A percentile compares a stretch with the other conserved stretches of the same genome.
phyloP scores from a whole-genome alignment of 1,140 invertebrate species.

The Olivierus martensii region DNA sequence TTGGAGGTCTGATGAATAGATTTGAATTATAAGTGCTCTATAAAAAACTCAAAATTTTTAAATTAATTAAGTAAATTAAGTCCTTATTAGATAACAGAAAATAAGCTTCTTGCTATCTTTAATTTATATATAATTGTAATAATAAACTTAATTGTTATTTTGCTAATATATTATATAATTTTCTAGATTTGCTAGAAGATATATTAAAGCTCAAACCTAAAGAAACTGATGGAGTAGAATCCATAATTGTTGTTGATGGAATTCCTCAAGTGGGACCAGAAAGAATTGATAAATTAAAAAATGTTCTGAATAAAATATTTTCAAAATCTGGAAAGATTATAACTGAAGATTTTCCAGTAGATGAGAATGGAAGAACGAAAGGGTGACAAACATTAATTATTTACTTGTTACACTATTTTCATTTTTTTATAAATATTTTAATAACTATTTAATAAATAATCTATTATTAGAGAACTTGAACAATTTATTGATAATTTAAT shows the following conservation, averaged over 20 bases:
- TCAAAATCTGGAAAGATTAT: constrained; percentile 80
- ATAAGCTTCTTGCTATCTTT: neutral
- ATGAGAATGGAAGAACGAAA: constrained; percentile 70
- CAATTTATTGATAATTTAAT: no score
- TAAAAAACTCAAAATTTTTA: no score
- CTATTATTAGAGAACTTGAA: no score
- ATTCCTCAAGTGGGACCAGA: constrained; percentile 87
- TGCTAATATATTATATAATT: constrained; percentile 16
- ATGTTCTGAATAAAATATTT: constrained; percentile 84
- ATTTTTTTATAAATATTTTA: no score
- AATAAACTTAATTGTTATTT: neutral
- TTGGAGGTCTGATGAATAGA: no score
- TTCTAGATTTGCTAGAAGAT: constrained; percentile 76
- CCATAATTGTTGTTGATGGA: constrained; percentile 90
- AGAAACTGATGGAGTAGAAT: constrained; percentile 89
- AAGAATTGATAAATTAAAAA: constrained; percentile 78
- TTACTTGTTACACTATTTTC: no score
- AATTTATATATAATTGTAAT: neutral
- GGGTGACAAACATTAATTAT: no score
- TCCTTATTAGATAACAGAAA: neutral
- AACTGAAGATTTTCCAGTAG: constrained; percentile 76
- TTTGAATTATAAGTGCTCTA: no score
- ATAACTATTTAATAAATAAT: no score
- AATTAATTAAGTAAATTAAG: no score
- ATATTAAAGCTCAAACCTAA: constrained; percentile 72